These are phyloP conservation scores for Hydractinia symbiolongicarpus DNA, from an alignment of 30 jellyfish, hydroid and myxozoan species.

Conservation along the genomic window DNA sequence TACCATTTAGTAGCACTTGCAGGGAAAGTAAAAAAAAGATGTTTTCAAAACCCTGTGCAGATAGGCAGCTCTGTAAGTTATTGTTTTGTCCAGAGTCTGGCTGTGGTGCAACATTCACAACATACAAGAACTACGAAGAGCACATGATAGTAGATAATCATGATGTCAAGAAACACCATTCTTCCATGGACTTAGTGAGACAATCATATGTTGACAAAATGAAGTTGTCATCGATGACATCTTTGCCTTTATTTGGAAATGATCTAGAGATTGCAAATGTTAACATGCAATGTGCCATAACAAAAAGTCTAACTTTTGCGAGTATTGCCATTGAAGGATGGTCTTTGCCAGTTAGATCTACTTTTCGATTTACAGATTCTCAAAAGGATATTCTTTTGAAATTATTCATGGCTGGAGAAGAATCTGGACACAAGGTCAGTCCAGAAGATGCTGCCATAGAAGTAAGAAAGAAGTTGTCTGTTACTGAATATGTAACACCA, in stretches of 20 bases:
- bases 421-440: constrained; percentile 17
- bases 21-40: neutral
- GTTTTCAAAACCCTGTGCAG: neutral
- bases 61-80: constrained; percentile 5
- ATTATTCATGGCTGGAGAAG: constrained; percentile 7
- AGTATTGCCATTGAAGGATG: neutral
- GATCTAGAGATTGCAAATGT: too few relatives aligned
- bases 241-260: too few relatives aligned
- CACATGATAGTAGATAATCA: constrained; percentile 12
- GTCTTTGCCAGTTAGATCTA: neutral
- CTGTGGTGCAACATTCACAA: constrained; percentile 1
- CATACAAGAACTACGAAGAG: constrained; percentile 2
- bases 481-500: neutral
- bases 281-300: too few relatives aligned
- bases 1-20: constrained; percentile 11
- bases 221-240: neutral
- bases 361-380: neutral
- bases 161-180: neutral
- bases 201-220: neutral
- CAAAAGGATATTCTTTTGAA: neutral
- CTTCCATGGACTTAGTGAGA: neutral
- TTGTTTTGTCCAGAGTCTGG: constrained; percentile 24
- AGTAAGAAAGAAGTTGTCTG: neutral
- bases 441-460: constrained; percentile 11
- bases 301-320: too few relatives aligned